Evolutionary conservation across 1,140 invertebrate genomes (phyloP).

Genomic region (Aphis gossypii): DNA sequence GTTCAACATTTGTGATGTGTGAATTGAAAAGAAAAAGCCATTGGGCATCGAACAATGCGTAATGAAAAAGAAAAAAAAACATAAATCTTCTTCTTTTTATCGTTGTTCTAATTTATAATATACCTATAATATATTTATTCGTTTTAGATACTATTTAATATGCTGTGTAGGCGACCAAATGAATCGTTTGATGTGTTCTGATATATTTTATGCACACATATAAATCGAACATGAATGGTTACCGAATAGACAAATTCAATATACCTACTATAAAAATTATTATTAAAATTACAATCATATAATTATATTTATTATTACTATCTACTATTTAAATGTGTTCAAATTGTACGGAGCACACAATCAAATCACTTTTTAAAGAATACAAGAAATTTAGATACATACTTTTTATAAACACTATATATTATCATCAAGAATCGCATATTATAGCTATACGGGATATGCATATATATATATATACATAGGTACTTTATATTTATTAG

Average conservation of each 20-base stretch:
- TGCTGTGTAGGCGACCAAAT: neutral
- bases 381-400: neutral
- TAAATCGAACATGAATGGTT: neutral
- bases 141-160: neutral
- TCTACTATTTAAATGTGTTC: too few relatives aligned
- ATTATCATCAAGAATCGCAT: neutral
- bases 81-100: neutral
- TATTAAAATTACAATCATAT: too few relatives aligned
- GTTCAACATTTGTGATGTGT: neutral
- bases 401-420: neutral
- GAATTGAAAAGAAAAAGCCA: neutral
- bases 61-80: neutral
- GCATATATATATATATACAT: too few relatives aligned
- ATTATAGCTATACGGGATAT: neutral
- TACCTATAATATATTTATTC: neutral
- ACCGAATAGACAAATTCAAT: neutral
- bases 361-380: neutral
- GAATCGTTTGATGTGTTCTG: neutral
- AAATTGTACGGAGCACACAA: too few relatives aligned
- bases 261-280: neutral
- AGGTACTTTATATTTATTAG: neutral
- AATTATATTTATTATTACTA: neutral
- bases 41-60: neutral
- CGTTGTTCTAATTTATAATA: conserved; percentile 5
- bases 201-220: neutral